A percentile compares a stretch with the other conserved stretches of the same genome.
phyloP scores from a whole-genome alignment of 2,113 vertebrate species.

The Hippocampus guttulatus region DNA sequence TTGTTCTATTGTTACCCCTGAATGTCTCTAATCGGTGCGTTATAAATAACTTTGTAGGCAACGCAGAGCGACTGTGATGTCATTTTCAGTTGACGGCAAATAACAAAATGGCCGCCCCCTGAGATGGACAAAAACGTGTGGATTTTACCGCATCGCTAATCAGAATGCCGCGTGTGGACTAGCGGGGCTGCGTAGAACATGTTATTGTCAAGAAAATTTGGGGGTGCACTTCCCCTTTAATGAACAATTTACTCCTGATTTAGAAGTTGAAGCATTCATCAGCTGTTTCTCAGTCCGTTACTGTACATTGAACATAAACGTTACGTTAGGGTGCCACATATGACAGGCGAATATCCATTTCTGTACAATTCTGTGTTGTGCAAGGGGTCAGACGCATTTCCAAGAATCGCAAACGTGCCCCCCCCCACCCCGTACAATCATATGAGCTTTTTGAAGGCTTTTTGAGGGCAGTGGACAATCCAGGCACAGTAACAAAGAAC shows the following conservation, averaged over 20 bases:
- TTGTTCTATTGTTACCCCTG: constrained; percentile 42
- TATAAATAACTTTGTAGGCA: not conserved
- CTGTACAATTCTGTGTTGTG: not conserved
- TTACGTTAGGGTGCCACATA: no score
- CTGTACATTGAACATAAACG: not conserved
- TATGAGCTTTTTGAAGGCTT: not conserved
- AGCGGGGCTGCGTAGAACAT: no score
- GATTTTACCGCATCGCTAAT: no score
- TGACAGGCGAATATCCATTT: no score
- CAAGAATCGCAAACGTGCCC: not conserved
- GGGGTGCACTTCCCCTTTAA: no score
- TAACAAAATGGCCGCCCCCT: no score
- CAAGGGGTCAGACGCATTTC: not conserved
- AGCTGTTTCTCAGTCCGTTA: not conserved
- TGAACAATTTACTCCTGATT: not conserved
- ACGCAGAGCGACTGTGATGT: not conserved
- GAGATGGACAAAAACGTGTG: no score
- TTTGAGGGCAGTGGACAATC: not conserved
- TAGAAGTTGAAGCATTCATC: not conserved
- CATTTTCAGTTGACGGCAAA: no score
- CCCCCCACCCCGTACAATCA: not conserved
- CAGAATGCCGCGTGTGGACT: no score
- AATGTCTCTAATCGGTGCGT: constrained; percentile 19
- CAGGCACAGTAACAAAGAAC: not conserved
- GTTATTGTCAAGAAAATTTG: no score